A percentile compares a stretch with the other conserved stretches of the same genome.
Conservation (phyloP, 2,113 vertebrate genomes). For the Oceanodroma tethys region DNA sequence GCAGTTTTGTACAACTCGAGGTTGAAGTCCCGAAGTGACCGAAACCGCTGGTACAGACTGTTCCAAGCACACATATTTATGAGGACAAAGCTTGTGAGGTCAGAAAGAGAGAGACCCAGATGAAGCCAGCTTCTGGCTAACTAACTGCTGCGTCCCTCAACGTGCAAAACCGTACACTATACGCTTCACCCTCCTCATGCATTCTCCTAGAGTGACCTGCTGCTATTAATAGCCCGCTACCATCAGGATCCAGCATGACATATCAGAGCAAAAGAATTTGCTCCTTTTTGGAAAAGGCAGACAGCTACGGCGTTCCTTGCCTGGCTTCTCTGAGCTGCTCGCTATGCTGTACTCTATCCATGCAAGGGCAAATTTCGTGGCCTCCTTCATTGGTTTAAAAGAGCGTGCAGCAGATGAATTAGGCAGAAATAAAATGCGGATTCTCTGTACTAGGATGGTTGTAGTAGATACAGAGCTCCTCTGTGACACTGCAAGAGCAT, state of each 20-base stretch:
- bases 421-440: background rate
- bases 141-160: background rate
- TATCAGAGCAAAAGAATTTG: background rate
- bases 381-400: background rate
- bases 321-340: background rate
- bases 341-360: fast-evolving
- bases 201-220: background rate
- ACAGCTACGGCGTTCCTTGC: background rate
- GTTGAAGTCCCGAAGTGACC: background rate
- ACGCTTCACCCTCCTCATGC: background rate
- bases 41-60: background rate
- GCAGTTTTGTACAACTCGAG: background rate
- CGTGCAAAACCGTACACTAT: background rate
- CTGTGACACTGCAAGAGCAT: background rate
- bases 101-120: background rate
- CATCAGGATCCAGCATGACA: background rate
- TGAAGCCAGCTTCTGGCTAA: background rate
- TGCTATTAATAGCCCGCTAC: background rate
- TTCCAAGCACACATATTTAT: background rate
- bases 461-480: background rate
- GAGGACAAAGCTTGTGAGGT: background rate
- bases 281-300: background rate
- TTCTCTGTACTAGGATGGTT: background rate
- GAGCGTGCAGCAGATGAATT: background rate
- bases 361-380: background rate